A percentile compares a stretch with the other conserved stretches of the same genome.
phyloP scores from a whole-genome alignment of 2,113 vertebrate genomes.

The Megatriorchis doriae region DNA sequence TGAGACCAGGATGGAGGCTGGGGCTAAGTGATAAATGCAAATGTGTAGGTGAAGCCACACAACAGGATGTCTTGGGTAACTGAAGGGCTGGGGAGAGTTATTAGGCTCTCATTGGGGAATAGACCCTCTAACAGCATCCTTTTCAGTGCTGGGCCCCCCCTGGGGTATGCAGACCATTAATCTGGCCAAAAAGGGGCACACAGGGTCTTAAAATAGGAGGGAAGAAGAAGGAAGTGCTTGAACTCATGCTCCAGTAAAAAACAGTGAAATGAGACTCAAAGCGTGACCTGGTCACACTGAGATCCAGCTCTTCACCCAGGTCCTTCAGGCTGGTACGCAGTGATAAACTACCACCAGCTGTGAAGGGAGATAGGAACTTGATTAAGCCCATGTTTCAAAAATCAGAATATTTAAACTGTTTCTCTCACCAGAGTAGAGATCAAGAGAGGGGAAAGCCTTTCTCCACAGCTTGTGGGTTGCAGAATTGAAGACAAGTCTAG shows the following conservation, averaged over 20 bases:
- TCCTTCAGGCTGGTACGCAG: rapidly evolving
- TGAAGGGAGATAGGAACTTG: not conserved
- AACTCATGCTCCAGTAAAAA: not conserved
- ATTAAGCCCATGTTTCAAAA: not conserved
- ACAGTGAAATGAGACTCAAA: not conserved
- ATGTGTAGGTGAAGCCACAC: not conserved
- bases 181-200: not conserved
- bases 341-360: not conserved
- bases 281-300: not conserved
- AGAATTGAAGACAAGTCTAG: not conserved
- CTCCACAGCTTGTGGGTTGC: not conserved
- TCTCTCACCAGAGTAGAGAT: not conserved
- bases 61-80: not conserved
- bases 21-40: not conserved
- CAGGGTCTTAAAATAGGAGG: not conserved
- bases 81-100: not conserved
- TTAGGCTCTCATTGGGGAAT: not conserved
- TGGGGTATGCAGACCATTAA: not conserved
- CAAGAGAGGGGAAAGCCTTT: not conserved
- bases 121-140: not conserved
- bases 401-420: not conserved
- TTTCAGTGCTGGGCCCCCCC: not conserved
- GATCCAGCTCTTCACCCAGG: not conserved
- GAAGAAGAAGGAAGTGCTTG: not conserved
- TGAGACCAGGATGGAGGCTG: not conserved